These are phyloP conservation scores for Oncorhynchus nerka DNA, from an alignment of 2,113 vertebrate species.

Conservation along the genomic window DNA sequence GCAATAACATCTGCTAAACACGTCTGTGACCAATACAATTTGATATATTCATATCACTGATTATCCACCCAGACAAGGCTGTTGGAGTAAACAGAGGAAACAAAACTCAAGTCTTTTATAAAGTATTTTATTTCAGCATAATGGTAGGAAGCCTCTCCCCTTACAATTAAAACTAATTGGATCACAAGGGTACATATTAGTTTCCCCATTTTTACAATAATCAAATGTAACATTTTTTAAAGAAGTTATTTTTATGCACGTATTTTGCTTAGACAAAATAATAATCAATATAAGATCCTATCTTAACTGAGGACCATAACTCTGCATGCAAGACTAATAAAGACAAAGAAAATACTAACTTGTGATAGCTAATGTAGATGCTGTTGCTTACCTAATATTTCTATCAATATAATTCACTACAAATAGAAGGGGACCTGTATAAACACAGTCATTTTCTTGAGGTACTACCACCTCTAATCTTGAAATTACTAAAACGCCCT, in stretches of 20 bases:
- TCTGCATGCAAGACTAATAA: constrained; percentile 77
- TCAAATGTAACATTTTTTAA: constrained; percentile 55
- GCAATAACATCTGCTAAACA: too few relatives aligned
- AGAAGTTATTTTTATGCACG: constrained; percentile 69
- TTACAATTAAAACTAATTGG: constrained; percentile 76
- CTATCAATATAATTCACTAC: constrained; percentile 76
- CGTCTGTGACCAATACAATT: too few relatives aligned
- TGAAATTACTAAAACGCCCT: constrained; percentile 59
- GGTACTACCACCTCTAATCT: constrained; percentile 57
- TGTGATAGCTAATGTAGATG: constrained; percentile 73
- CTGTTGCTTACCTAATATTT: constrained; percentile 60
- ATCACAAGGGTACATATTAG: constrained; percentile 58
- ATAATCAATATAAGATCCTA: constrained; percentile 75
- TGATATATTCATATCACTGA: too few relatives aligned
- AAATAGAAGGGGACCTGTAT: constrained; percentile 70
- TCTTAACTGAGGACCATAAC: constrained; percentile 74
- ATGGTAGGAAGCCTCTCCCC: constrained; percentile 77
- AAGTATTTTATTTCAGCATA: constrained; percentile 77
- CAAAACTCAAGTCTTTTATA: constrained; percentile 57
- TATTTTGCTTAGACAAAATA: constrained; percentile 73
- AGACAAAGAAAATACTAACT: constrained; percentile 67
- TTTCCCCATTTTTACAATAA: too few relatives aligned
- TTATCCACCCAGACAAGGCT: not conserved
- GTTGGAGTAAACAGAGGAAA: not conserved
- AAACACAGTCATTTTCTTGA: constrained; percentile 61